Percentiles rank a stretch among this genome's conserved stretches.
Evolutionary conservation across 2,888 invertebrate genomes (phyloP).

Genomic region (Hyposoter didymator): DNA sequence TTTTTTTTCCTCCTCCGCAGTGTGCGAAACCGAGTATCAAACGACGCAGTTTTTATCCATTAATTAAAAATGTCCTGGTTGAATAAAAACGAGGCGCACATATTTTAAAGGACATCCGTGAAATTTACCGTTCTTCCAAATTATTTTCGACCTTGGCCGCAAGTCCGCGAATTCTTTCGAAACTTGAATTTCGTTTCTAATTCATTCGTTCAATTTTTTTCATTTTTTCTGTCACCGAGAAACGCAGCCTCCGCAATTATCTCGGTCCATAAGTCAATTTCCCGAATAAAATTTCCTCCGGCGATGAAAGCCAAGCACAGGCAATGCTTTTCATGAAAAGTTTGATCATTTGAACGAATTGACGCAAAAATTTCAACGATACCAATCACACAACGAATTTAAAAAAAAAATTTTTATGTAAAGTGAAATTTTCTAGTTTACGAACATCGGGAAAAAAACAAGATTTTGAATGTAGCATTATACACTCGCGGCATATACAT

Average conservation of each 20-base stretch:
- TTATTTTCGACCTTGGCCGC: not conserved
- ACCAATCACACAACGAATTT: no score
- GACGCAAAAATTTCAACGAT: not conserved
- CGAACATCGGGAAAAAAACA: not conserved
- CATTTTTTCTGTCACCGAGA: not conserved
- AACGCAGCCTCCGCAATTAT: not conserved
- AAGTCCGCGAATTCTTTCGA: not conserved
- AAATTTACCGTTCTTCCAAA: not conserved
- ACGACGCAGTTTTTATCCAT: slow-evolving; percentile 45
- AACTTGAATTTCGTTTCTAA: not conserved
- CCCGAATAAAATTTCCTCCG: not conserved
- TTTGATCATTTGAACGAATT: not conserved
- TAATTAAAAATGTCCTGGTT: not conserved
- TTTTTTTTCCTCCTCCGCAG: slow-evolving; percentile 47
- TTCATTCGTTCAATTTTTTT: not conserved
- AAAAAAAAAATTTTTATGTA: no score
- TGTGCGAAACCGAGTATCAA: slow-evolving; percentile 59
- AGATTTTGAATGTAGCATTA: slow-evolving; percentile 64
- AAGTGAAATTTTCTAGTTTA: not conserved
- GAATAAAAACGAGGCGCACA: not conserved
- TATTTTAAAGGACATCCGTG: not conserved
- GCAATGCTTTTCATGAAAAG: not conserved
- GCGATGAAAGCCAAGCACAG: not conserved
- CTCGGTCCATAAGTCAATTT: not conserved
- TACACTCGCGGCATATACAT: not conserved